phyloP scores from a whole-genome alignment of 2,888 invertebrate genomes.

The Macaria notata region DNA sequence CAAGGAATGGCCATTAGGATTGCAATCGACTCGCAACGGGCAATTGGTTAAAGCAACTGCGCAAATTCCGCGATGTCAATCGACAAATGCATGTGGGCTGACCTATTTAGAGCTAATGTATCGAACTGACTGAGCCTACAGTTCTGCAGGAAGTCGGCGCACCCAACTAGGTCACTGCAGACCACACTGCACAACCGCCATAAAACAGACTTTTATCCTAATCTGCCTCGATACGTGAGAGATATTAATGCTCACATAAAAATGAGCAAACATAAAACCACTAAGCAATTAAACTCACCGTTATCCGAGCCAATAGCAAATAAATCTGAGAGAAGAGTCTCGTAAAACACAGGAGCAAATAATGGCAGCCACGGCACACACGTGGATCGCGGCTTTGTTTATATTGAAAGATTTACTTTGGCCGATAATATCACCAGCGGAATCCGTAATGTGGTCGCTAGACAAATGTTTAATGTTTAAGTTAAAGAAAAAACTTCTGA shows the following conservation, averaged over 20 bases:
- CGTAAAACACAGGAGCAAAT: slow-evolving; percentile 58
- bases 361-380: slow-evolving; percentile 34
- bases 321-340: slow-evolving; percentile 54
- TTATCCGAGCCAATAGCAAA: slow-evolving; percentile 62
- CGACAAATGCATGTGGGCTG: slow-evolving; percentile 32
- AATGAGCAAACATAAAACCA: slow-evolving; percentile 57
- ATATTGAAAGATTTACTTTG: slow-evolving; percentile 48
- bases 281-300: slow-evolving; percentile 67
- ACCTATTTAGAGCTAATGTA: slow-evolving; percentile 29
- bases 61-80: slow-evolving; percentile 31
- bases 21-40: slow-evolving; percentile 15
- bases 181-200: slow-evolving; percentile 12
- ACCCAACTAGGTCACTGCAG: slow-evolving; percentile 19
- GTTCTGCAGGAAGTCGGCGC: slow-evolving; percentile 20
- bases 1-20: slow-evolving; percentile 12
- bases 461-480: slow-evolving; percentile 38
- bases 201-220: slow-evolving; percentile 13
- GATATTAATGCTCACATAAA: slow-evolving; percentile 44
- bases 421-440: slow-evolving; percentile 38
- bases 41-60: slow-evolving; percentile 30
- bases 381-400: slow-evolving; percentile 40
- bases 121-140: slow-evolving; percentile 12
- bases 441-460: slow-evolving; percentile 31
- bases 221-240: slow-evolving; percentile 21
- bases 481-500: slow-evolving; percentile 25